Evolutionary conservation across 2,888 invertebrate species (phyloP), one percentile per base, ranked within the genome.

Genomic region (Clusia tigrina): DNA sequence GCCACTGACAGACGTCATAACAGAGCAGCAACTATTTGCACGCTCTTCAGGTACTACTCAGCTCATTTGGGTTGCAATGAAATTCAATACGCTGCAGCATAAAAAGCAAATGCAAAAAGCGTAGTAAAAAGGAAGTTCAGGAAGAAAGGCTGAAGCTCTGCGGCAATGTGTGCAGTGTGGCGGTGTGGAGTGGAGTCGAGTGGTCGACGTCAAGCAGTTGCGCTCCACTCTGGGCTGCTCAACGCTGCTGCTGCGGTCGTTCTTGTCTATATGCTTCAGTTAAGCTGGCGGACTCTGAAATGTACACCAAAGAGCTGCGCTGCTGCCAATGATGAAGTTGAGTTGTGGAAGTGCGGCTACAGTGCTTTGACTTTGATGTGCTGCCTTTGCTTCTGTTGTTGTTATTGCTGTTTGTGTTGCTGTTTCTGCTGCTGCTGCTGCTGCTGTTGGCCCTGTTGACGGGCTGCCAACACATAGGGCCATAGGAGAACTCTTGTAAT

Each of bases 361-460:
- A 17, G 15, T 42, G 42, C n/a, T 42, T 42, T 42, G 42, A 42
- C 42, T 42, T 42, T 42, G 42, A 42, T 42, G 42, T 42, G 42
- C n/a, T 42, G 10, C n/a, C 15, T 42, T 32, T 32, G 6, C 32
- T 32, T 32, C 12, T 32, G 6, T 32, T 32, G 6, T 32, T 32
- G 32, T 32, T 32, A 17, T 42, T 42, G n/a, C n/a, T n/a, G n/a
- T 42, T 42, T 17, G 42, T 10, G 42, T 42, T 42, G 42, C 42
- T 17, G n/a, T 42, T 42, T n/a, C n/a, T n/a, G n/a, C n/a, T n/a
- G n/a, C n/a, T n/a, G n/a, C n/a, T n/a, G n/a, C n/a, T n/a, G n/a
- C n/a, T n/a, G n/a, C n/a, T n/a, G n/a, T n/a, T n/a, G n/a, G n/a
- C n/a, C n/a, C n/a, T n/a, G n/a, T n/a, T n/a, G n/a, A n/a, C n/a